phyloP scores from a whole-genome alignment of 2,113 vertebrate genomes.

The Alectura lathami region DNA sequence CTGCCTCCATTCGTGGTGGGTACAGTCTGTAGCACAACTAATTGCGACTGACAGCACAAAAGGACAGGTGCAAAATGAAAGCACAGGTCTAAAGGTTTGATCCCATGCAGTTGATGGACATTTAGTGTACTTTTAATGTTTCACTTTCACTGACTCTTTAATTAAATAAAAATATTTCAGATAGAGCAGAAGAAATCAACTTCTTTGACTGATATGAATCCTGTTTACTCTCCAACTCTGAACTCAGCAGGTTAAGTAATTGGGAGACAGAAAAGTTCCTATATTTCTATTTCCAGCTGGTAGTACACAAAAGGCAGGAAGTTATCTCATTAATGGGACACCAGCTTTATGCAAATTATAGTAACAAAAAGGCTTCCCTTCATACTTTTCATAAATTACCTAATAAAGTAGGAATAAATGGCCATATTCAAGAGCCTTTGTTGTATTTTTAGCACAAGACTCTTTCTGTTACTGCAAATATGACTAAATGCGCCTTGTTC shows the following conservation, averaged over 20 bases:
- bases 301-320: constrained; percentile 88
- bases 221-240: constrained; percentile 85
- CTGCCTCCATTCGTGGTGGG: neutral
- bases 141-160: constrained; percentile 24
- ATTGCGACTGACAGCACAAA: constrained; percentile 58
- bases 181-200: constrained; percentile 74
- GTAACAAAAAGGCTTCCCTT: constrained; percentile 87
- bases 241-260: constrained; percentile 90
- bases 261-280: constrained; percentile 84
- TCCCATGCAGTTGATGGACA: neutral
- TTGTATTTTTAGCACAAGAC: constrained; percentile 90
- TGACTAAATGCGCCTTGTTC: constrained; percentile 85
- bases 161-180: constrained; percentile 73
- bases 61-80: constrained; percentile 53
- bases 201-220: constrained; percentile 77
- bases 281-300: constrained; percentile 88
- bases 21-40: constrained; percentile 36
- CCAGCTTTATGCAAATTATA: constrained; percentile 89
- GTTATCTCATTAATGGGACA: constrained; percentile 87
- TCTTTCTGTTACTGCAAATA: constrained; percentile 88
- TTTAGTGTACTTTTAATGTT: constrained; percentile 49
- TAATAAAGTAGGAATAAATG: constrained; percentile 89
- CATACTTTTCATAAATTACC: constrained; percentile 88
- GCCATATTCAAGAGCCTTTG: constrained; percentile 85
- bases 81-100: constrained; percentile 6